Base-by-base conservation (phyloP, 2,797 vertebrate species). In the Sebastes steindachneri region DNA sequence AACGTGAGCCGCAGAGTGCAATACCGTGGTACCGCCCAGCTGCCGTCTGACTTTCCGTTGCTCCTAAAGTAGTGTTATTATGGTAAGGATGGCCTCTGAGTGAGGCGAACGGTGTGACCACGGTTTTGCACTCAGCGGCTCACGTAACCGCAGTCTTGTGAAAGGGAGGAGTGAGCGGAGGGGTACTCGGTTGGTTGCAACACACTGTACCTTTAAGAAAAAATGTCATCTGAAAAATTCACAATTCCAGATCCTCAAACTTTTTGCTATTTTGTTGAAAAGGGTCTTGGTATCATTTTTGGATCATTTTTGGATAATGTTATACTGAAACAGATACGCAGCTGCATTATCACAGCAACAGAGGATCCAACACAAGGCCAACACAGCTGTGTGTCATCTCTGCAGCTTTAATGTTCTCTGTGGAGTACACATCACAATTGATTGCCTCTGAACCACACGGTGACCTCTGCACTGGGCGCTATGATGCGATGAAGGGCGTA, bases 321-420 rank as follows among this genome's bases (percentile, higher is more conserved):
- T 15, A 3, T 1, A 9, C 26, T 37, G 62, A 68, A 35, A 10
- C 21, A 23, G 3, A 14, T 17, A 21, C 6, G 14, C 19, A n/a
- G 28, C 63, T 9, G 9, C 25, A 31, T 64, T 5, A 28, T 59
- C 62, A 54, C 26, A 62, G n/a, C 53, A 26, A 19, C 62, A 75
- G 15, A 58, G 53, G 8, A 35, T 72, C 10, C 60, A 9, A 26
- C 48, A 69, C 68, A 80, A 87, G 83, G 84, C 83, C 89, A 55
- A 21, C 73, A 15, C 55, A 62, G 29, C 12, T 4, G 4, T 17
- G 11, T 53, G 35, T 80, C 69, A 10, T 78, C 75, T 41, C 48
- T 11, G 73, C 4, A 48, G 54, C 82, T 31, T 55, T 60, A 75
- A 71, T 53, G 86, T 75, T 84, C 74, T 65, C 68, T 60, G 58